Conservation (phyloP, 2,888 invertebrate species). For the Sinhomidia bicolor region DNA sequence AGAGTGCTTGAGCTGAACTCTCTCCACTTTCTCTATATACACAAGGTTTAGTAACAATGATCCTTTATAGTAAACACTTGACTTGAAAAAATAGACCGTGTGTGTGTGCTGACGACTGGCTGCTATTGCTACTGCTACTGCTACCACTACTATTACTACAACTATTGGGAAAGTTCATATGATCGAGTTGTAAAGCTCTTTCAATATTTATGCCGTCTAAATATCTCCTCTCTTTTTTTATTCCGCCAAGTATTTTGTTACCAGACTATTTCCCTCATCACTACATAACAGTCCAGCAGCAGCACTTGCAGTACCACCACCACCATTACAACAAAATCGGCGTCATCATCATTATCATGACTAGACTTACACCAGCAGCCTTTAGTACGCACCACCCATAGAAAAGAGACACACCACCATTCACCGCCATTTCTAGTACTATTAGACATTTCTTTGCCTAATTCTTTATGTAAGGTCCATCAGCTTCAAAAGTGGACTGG, state of each 20-base stretch:
- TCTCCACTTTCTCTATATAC: not conserved
- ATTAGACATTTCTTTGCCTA: not conserved
- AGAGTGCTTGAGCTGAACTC: constrained; percentile 22
- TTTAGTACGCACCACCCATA: not conserved
- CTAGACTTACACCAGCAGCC: not conserved
- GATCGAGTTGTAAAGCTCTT: not conserved
- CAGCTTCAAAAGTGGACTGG: not conserved
- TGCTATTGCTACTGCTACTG: no score
- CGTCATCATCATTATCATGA: not conserved
- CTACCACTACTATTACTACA: no score
- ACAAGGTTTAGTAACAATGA: constrained; percentile 24
- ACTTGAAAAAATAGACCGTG: not conserved
- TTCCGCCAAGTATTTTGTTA: constrained; percentile 22
- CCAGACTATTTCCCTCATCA: not conserved
- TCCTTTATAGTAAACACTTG: constrained; percentile 27
- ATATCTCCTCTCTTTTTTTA: not conserved
- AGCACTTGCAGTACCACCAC: no score
- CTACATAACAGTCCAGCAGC: not conserved
- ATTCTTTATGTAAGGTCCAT: constrained; percentile 7
- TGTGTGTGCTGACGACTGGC: not conserved
- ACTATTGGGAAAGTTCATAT: no score
- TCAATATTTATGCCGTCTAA: constrained; percentile 1
- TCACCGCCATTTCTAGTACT: not conserved
- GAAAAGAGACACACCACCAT: not conserved
- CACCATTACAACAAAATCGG: not conserved